phyloP scores from a whole-genome alignment of 2,113 vertebrate genomes.

The Gymnorhina tibicen region DNA sequence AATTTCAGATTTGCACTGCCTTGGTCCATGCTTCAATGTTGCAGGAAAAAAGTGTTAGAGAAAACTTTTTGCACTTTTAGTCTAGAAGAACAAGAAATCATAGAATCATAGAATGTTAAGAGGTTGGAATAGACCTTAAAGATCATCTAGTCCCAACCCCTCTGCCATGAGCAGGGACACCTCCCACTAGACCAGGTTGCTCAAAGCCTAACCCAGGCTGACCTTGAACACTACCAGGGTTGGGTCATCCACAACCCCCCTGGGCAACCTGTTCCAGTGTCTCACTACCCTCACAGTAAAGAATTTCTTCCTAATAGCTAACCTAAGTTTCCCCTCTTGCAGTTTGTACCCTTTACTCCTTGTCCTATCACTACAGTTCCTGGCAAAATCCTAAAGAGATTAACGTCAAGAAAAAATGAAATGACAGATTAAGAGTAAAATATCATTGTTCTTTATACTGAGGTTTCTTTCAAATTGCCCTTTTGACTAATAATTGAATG shows the following conservation, averaged over 20 bases:
- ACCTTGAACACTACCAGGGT: neutral
- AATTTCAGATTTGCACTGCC: neutral
- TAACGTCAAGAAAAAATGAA: neutral
- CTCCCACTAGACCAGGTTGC: neutral
- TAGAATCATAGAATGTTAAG: neutral
- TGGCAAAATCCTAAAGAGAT: neutral
- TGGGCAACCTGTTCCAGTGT: neutral
- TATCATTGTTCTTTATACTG: neutral
- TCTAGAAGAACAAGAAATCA: neutral
- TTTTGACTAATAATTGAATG: neutral
- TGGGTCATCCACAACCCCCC: neutral
- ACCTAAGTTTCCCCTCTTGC: neutral
- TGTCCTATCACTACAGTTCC: neutral
- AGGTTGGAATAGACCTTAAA: neutral
- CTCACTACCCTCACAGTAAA: neutral
- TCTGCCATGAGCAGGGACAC: neutral
- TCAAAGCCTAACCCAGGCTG: neutral
- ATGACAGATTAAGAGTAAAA: neutral
- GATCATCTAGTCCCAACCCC: neutral
- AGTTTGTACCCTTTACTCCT: neutral
- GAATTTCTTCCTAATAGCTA: neutral
- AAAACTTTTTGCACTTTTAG: neutral
- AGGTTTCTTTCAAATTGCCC: neutral
- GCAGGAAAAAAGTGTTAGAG: neutral
- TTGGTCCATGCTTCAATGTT: neutral